Evolutionary conservation across 2,888 invertebrate genomes (phyloP).

Genomic region (Chalcis sispes): DNA sequence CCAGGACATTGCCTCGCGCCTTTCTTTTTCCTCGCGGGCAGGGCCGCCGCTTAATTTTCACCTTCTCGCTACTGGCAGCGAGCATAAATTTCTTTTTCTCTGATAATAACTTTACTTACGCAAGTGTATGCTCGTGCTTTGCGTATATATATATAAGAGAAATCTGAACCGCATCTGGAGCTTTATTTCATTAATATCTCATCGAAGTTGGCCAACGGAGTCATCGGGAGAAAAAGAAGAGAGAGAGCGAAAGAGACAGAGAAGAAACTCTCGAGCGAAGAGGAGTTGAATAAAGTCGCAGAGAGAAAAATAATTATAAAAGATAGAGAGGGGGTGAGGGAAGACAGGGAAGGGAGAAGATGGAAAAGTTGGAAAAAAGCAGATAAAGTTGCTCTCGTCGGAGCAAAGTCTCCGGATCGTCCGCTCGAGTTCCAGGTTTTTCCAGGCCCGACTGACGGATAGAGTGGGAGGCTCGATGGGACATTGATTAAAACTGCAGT

Average conservation of each 20-base stretch:
- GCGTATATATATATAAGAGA: neutral
- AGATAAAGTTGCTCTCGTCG: neutral
- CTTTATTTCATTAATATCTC: slow-evolving; percentile 15
- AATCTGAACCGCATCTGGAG: neutral
- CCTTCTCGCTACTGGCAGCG: neutral
- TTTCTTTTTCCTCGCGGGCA: slow-evolving; percentile 12
- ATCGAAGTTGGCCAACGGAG: neutral
- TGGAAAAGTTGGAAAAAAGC: no score
- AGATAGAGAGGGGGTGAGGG: neutral
- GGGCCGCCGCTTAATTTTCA: neutral
- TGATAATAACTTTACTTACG: slow-evolving; percentile 7
- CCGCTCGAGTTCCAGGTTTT: neutral
- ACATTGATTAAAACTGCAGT: slow-evolving; percentile 69
- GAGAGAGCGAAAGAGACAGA: no score
- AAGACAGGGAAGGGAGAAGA: neutral
- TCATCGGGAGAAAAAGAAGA: no score
- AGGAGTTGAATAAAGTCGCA: neutral
- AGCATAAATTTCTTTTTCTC: slow-evolving; percentile 3
- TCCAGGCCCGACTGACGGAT: slow-evolving; percentile 58
- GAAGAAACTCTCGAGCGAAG: no score
- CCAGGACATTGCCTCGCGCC: no score
- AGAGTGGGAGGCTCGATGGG: slow-evolving; percentile 59
- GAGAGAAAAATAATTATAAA: neutral
- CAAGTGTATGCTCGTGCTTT: neutral
- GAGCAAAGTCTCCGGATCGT: neutral